Conservation (phyloP, 2,113 vertebrate genomes). For the Lophura nycthemera region DNA sequence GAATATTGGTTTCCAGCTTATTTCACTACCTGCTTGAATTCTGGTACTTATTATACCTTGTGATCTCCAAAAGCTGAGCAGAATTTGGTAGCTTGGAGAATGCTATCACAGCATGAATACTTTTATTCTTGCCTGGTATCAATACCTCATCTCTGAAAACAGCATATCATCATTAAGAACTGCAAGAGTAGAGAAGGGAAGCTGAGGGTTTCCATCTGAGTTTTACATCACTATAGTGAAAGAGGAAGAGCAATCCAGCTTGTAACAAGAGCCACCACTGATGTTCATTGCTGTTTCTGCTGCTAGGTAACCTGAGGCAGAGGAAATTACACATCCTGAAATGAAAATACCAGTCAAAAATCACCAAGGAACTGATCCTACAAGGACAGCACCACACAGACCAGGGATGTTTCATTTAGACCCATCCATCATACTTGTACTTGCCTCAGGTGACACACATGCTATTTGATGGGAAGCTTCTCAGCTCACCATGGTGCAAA, state of each 20-base stretch:
- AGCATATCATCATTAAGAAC: neutral
- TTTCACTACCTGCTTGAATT: neutral
- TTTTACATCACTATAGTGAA: neutral
- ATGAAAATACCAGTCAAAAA: neutral
- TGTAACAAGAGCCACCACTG: neutral
- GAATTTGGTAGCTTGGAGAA: neutral
- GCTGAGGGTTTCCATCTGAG: neutral
- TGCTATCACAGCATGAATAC: neutral
- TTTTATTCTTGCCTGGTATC: neutral
- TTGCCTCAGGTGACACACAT: neutral
- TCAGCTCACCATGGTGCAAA: neutral
- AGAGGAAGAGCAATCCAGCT: neutral
- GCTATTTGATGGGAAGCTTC: neutral
- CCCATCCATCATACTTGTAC: neutral
- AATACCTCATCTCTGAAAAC: neutral
- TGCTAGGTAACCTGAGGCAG: neutral
- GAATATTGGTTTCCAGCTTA: neutral
- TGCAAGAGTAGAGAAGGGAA: neutral
- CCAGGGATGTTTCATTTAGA: neutral
- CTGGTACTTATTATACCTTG: neutral
- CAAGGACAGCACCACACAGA: neutral
- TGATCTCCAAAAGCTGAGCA: neutral
- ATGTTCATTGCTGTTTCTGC: neutral
- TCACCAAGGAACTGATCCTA: neutral
- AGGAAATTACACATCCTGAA: neutral